Conservation (phyloP, 2,888 invertebrate species). For the Leptinotarsa tumamoca region DNA sequence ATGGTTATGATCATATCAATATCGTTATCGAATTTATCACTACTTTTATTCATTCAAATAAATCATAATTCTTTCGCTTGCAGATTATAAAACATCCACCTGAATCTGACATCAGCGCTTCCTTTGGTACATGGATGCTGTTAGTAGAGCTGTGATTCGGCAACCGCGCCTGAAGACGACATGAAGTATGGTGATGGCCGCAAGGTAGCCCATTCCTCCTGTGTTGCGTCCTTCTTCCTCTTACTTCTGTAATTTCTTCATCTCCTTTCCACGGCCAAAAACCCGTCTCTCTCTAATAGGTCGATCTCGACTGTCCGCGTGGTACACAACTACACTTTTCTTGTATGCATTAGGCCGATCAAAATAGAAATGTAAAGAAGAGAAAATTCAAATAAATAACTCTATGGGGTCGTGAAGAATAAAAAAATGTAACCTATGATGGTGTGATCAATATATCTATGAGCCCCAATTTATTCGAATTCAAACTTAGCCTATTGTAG, state of each 20-base stretch:
- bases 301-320: slow-evolving; percentile 4
- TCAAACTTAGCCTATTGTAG: too few relatives aligned
- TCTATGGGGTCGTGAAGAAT: too few relatives aligned
- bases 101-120: slow-evolving; percentile 19
- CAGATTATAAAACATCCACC: too few relatives aligned
- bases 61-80: too few relatives aligned
- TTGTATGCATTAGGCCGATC: slow-evolving; percentile 32
- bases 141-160: slow-evolving; percentile 56
- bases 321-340: slow-evolving; percentile 39
- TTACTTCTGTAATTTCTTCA: slow-evolving; percentile 35
- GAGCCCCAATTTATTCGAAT: too few relatives aligned
- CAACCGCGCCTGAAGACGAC: slow-evolving; percentile 62
- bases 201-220: slow-evolving; percentile 63
- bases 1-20: too few relatives aligned
- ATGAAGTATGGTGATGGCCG: slow-evolving; percentile 65
- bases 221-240: slow-evolving; percentile 54
- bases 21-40: too few relatives aligned
- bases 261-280: slow-evolving; percentile 36
- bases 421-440: too few relatives aligned
- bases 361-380: background rate
- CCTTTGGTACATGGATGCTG: slow-evolving; percentile 14
- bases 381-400: background rate
- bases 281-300: slow-evolving; percentile 39
- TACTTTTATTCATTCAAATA: too few relatives aligned
- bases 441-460: too few relatives aligned